A percentile compares a stretch with the other conserved stretches of the same genome.
Evolutionary conservation across 2,888 invertebrate genomes (phyloP).

Genomic region (Thalpophila matura): DNA sequence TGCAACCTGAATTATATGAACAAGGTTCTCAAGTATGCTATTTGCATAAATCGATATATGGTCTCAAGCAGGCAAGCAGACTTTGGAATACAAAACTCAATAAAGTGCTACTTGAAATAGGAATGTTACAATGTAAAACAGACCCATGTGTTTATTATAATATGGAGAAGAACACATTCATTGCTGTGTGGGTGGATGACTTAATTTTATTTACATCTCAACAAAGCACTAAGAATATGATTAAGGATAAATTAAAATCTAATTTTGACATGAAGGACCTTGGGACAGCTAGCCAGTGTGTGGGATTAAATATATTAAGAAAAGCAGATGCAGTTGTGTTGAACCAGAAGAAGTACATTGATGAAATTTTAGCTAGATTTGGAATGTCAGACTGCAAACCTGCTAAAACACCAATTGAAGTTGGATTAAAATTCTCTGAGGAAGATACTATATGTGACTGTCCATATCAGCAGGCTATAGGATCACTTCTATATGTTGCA

Average conservation of each 20-base stretch:
- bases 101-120: too few species aligned
- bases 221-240: too few species aligned
- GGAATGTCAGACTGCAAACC: slow-evolving; percentile 23
- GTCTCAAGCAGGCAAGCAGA: too few species aligned
- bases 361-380: slow-evolving; percentile 9
- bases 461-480: slow-evolving; percentile 19
- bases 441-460: not conserved
- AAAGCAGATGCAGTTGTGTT: not conserved
- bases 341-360: slow-evolving; percentile 28
- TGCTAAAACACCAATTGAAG: slow-evolving; percentile 14
- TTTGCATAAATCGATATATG: too few species aligned
- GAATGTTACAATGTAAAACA: too few species aligned
- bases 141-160: too few species aligned
- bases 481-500: slow-evolving; percentile 10
- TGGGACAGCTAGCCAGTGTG: slow-evolving; percentile 9
- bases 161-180: too few species aligned
- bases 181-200: too few species aligned
- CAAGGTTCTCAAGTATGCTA: too few species aligned
- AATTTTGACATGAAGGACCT: slow-evolving; percentile 16
- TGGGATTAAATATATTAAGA: slow-evolving; percentile 14
- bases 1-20: too few species aligned
- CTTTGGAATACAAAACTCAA: too few species aligned
- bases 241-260: not conserved
- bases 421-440: slow-evolving; percentile 12
- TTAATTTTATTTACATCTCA: too few species aligned